phyloP scores from a whole-genome alignment of 2,888 invertebrate species.

The Camptogramma bilineatum region DNA sequence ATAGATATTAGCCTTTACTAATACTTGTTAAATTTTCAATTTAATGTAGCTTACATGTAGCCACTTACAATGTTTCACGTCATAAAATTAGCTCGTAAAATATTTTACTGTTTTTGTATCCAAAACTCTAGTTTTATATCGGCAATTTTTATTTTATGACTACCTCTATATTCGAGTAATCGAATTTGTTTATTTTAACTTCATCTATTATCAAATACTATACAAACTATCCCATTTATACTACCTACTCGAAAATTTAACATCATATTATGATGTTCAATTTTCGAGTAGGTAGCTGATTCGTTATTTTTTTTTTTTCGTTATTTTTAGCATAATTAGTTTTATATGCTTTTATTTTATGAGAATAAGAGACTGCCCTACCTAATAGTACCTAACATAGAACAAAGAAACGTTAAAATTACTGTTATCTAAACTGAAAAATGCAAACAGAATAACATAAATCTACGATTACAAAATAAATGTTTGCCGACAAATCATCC shows the following conservation, averaged over 20 bases:
- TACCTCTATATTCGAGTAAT: conserved; percentile 29
- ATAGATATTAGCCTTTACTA: background rate
- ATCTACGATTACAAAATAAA: conserved; percentile 43
- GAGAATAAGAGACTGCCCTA: no score
- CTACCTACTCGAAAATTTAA: no score
- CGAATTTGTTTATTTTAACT: conserved; percentile 19
- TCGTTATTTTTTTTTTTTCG: no score
- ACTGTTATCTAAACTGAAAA: no score
- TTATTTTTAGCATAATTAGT: no score
- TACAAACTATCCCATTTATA: no score
- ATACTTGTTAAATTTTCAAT: conserved; percentile 7
- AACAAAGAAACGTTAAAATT: no score
- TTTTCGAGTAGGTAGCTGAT: no score
- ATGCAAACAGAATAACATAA: conserved; percentile 8
- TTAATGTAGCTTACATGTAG: conserved; percentile 29
- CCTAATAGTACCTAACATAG: no score
- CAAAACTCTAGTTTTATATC: conserved; percentile 30
- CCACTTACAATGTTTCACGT: conserved; percentile 41
- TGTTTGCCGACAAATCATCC: conserved; percentile 44
- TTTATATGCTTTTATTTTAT: no score
- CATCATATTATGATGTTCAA: no score
- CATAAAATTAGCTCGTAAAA: conserved; percentile 45
- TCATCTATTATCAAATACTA: background rate
- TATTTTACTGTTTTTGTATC: conserved; percentile 43
- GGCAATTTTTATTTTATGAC: conserved; percentile 35